These are phyloP conservation scores for Bhutanitis thaidina DNA, from an alignment of 2,888 invertebrate species.

Conservation along the genomic window DNA sequence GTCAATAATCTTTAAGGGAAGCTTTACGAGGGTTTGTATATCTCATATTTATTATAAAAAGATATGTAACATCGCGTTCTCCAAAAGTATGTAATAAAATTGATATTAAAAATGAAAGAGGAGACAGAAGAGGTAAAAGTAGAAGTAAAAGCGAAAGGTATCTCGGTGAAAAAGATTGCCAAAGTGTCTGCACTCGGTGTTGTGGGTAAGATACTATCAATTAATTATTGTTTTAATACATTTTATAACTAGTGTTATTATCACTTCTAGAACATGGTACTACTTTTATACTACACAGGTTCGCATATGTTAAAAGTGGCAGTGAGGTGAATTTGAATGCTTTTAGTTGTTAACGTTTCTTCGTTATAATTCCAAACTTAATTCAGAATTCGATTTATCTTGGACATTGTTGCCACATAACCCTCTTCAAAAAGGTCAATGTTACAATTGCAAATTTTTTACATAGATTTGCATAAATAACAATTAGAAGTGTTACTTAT, in stretches of 20 bases:
- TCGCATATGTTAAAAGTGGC: not conserved
- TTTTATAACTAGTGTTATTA: not conserved
- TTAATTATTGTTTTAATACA: not conserved
- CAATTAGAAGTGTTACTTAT: no score
- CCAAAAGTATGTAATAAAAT: no score
- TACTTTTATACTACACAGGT: not conserved
- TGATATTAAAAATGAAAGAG: not conserved
- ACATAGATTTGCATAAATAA: no score
- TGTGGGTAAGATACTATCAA: not conserved
- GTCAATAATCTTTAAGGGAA: no score
- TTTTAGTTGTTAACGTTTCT: not conserved
- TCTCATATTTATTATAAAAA: no score
- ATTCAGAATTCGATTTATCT: not conserved
- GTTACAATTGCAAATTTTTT: no score
- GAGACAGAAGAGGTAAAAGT: not conserved
- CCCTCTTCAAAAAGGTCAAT: no score
- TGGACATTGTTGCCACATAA: no score
- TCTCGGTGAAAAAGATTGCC: not conserved
- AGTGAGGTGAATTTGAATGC: not conserved
- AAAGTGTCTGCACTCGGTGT: not conserved
- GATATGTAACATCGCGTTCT: no score
- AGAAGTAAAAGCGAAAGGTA: not conserved
- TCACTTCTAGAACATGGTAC: not conserved
- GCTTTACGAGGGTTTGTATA: no score
- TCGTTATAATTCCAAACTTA: not conserved